Evolutionary conservation across 2,113 vertebrate genomes (phyloP).

Genomic region (Misgurnus mizolepis): DNA sequence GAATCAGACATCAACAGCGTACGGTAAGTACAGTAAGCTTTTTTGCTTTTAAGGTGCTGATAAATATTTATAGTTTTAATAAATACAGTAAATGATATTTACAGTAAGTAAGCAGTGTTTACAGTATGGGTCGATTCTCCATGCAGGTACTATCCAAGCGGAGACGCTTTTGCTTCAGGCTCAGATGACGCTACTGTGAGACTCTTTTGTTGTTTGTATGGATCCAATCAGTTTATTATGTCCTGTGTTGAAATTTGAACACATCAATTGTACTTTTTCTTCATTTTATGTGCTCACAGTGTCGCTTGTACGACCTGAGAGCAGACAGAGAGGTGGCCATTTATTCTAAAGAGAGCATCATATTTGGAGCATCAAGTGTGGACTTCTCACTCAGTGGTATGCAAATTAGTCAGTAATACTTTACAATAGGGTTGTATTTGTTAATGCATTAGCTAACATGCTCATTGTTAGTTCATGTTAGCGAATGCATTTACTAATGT

Average conservation of each 20-base stretch:
- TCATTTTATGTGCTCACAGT: slow-evolving; percentile 73
- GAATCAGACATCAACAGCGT: slow-evolving; percentile 99
- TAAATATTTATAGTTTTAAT: slow-evolving; percentile 16
- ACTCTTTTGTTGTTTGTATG: slow-evolving; percentile 40
- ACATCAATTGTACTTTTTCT: not conserved
- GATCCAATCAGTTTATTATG: no score
- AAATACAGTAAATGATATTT: not conserved
- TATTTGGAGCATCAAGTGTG: slow-evolving; percentile 96
- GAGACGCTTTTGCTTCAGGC: slow-evolving; percentile 98
- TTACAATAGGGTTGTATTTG: no score
- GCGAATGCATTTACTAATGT: no score
- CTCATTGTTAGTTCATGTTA: no score
- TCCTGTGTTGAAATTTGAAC: not conserved
- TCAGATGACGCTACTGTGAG: slow-evolving; percentile 97
- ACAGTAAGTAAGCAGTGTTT: not conserved
- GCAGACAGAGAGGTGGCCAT: slow-evolving; percentile 98
- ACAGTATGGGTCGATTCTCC: not conserved
- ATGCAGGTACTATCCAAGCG: slow-evolving; percentile 94
- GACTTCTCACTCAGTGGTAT: slow-evolving; percentile 98
- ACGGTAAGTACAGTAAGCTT: slow-evolving; percentile 77
- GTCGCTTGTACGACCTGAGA: slow-evolving; percentile 94
- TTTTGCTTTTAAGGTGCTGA: not conserved
- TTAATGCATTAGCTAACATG: no score
- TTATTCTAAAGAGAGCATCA: slow-evolving; percentile 99
- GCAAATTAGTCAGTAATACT: slow-evolving; percentile 24